phyloP scores from a whole-genome alignment of 1,140 invertebrate species.

The Drosophila pseudoananassae region DNA sequence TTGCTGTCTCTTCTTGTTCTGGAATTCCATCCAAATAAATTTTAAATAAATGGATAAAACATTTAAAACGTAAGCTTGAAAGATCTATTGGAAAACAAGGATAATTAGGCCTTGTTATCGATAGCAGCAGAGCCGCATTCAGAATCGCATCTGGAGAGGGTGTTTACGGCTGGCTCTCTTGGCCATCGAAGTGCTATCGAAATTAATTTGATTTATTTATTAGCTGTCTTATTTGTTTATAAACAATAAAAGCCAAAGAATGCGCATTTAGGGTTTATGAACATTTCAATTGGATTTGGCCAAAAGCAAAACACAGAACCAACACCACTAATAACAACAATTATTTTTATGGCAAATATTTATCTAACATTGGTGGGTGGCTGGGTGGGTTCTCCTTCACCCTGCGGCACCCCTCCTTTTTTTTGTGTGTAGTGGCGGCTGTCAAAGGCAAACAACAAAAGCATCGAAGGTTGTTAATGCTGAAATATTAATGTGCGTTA shows the following conservation, averaged over 20 bases:
- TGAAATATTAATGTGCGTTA: conserved; percentile 81
- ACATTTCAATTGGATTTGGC: conserved; percentile 50
- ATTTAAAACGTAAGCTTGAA: too few relatives aligned
- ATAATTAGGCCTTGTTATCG: too few relatives aligned
- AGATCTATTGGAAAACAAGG: too few relatives aligned
- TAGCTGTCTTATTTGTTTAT: conserved; percentile 80
- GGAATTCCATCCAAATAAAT: too few relatives aligned
- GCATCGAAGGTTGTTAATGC: conserved; percentile 75
- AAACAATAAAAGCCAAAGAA: conserved; percentile 77
- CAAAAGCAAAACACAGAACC: conserved; percentile 30
- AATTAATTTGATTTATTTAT: conserved; percentile 81
- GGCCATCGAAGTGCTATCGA: conserved; percentile 17
- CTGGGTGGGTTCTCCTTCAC: neutral
- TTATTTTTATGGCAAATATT: conserved; percentile 80
- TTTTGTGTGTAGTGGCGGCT: conserved; percentile 4
- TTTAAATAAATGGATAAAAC: too few relatives aligned
- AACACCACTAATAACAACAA: conserved; percentile 39
- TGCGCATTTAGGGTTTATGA: conserved; percentile 79
- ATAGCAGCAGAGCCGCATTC: too few relatives aligned
- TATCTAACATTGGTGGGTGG: conserved; percentile 63
- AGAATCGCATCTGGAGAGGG: neutral
- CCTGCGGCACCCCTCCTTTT: neutral
- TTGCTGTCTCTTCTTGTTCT: too few relatives aligned
- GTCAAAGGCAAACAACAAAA: conserved; percentile 75
- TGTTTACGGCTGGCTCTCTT: neutral